These are phyloP conservation scores for Mayetiola destructor DNA, from an alignment of 2,888 invertebrate species.

Conservation along the genomic window DNA sequence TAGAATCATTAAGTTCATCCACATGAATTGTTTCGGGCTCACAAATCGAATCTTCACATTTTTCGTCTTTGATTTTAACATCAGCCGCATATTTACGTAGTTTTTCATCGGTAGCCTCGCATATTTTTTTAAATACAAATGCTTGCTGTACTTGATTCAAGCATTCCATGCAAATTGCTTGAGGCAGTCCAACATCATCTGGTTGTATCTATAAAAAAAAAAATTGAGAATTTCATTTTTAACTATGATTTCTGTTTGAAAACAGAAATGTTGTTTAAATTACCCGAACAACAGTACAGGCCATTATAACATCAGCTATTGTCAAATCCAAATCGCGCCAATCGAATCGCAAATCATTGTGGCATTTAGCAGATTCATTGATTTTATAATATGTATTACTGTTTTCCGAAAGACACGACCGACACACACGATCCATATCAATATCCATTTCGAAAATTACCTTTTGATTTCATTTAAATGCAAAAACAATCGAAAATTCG, in stretches of 20 bases:
- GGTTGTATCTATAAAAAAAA: slow-evolving; percentile 15
- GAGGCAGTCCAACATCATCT: slow-evolving; percentile 19
- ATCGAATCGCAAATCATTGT: neutral
- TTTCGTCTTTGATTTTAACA: neutral
- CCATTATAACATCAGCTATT: neutral
- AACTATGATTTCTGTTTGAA: neutral
- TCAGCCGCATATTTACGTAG: slow-evolving; percentile 14
- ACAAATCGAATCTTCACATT: neutral
- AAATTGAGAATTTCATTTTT: neutral
- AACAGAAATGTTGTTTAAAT: neutral
- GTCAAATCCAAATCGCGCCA: neutral
- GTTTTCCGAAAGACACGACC: neutral
- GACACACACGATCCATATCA: neutral
- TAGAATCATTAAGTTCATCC: neutral
- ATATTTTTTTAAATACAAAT: slow-evolving; percentile 18
- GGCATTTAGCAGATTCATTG: neutral
- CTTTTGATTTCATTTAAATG: no score
- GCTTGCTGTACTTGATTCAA: slow-evolving; percentile 15
- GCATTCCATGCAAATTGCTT: slow-evolving; percentile 18
- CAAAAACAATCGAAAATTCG: no score
- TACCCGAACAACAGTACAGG: neutral
- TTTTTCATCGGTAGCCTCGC: slow-evolving; percentile 18
- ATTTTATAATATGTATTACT: neutral
- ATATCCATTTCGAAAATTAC: neutral
- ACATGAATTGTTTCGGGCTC: neutral